phyloP scores from a whole-genome alignment of 2,113 vertebrate genomes.

The Ancistrus triradiatus region DNA sequence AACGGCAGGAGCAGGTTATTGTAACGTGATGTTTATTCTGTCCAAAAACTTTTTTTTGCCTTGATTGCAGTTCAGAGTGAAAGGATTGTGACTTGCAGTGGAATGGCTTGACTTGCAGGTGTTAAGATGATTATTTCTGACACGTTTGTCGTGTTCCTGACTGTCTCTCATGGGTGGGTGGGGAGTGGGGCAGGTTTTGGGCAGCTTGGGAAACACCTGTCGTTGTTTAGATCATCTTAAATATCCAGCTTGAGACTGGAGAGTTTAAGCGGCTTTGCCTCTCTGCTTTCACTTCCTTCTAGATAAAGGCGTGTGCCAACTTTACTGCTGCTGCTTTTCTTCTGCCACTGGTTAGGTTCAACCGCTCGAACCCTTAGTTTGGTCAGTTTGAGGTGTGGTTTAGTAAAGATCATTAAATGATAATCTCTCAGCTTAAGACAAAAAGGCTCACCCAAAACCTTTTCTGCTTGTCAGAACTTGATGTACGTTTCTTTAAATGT shows the following conservation, averaged over 20 bases:
- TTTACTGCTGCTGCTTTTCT: background rate
- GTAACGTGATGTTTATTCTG: background rate
- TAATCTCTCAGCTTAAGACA: no score
- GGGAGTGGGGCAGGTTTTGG: no score
- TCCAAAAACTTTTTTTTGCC: background rate
- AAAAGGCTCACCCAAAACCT: no score
- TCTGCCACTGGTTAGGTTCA: background rate
- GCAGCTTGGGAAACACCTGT: background rate
- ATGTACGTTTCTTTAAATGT: no score
- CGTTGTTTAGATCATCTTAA: background rate
- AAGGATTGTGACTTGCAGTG: background rate
- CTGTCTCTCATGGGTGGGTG: background rate
- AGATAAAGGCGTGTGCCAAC: conserved; percentile 17
- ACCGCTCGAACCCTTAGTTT: no score
- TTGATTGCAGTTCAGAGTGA: conserved; percentile 2
- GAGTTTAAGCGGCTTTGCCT: conserved; percentile 11
- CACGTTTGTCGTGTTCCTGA: background rate
- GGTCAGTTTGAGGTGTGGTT: no score
- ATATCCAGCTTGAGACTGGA: conserved; percentile 1
- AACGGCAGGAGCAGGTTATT: background rate
- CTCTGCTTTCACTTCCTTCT: conserved; percentile 22
- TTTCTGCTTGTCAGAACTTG: no score
- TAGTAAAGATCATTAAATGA: no score
- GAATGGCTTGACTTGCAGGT: background rate
- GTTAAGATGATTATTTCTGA: background rate